These are phyloP conservation scores for Orgyia antiqua DNA, from an alignment of 2,888 invertebrate species.

Conservation along the genomic window DNA sequence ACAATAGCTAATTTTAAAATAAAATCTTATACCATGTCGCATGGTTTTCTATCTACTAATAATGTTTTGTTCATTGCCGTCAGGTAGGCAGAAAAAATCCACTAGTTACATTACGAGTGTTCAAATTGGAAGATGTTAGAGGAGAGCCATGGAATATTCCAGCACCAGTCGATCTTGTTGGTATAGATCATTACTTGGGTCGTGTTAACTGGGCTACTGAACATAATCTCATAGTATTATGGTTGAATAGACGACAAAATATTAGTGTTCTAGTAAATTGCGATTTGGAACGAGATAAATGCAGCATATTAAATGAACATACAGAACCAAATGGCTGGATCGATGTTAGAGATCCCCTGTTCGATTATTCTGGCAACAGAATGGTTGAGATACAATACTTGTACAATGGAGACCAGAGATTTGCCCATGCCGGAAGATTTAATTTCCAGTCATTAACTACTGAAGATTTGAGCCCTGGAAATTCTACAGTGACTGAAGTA, in stretches of 20 bases:
- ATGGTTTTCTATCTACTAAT: no score
- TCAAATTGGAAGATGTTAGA: constrained; percentile 55
- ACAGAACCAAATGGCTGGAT: constrained; percentile 85
- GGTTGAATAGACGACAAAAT: constrained; percentile 93
- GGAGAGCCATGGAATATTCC: constrained; percentile 56
- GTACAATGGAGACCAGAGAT: constrained; percentile 55
- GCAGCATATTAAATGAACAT: constrained; percentile 56
- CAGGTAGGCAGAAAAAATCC: constrained; percentile 87
- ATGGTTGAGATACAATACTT: constrained; percentile 63
- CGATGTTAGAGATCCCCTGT: constrained; percentile 75
- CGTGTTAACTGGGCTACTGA: constrained; percentile 86
- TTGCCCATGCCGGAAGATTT: constrained; percentile 57
- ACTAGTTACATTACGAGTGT: constrained; percentile 81
- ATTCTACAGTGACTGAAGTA: constrained; percentile 78
- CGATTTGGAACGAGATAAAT: constrained; percentile 54
- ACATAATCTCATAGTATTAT: constrained; percentile 82
- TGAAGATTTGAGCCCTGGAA: constrained; percentile 74
- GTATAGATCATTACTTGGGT: constrained; percentile 81
- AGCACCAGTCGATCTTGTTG: constrained; percentile 75
- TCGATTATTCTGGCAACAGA: constrained; percentile 58
- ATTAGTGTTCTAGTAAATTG: constrained; percentile 80
- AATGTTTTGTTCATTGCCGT: no score
- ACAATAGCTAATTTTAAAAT: no score
- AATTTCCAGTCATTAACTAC: constrained; percentile 44
- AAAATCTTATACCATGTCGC: neutral